Conservation (phyloP, 2,113 vertebrate genomes). For the Helogale parvula region DNA sequence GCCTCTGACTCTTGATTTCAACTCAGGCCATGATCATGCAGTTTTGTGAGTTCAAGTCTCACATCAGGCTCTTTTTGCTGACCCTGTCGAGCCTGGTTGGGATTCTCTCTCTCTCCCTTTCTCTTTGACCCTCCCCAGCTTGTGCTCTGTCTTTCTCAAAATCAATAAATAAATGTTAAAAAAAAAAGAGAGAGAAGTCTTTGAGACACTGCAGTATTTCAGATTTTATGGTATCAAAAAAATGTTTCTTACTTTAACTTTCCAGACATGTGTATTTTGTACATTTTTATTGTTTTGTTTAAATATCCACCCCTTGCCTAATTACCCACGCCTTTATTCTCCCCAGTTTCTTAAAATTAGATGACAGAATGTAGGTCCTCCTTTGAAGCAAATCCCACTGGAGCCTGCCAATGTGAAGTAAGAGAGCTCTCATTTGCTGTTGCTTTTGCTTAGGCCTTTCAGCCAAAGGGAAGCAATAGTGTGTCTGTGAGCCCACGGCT, state of each 20-base stretch:
- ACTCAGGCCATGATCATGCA: too few relatives aligned
- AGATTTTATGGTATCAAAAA: not conserved
- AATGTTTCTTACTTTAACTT: not conserved
- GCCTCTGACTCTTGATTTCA: too few relatives aligned
- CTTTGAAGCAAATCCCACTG: not conserved
- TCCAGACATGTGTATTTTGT: not conserved
- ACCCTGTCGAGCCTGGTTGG: too few relatives aligned
- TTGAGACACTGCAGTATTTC: not conserved
- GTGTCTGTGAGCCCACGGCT: not conserved
- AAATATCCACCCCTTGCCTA: not conserved
- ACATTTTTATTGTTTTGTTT: not conserved
- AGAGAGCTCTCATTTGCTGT: not conserved
- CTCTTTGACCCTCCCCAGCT: too few relatives aligned
- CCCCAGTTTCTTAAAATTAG: not conserved
- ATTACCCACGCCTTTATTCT: not conserved
- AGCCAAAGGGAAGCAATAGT: not conserved
- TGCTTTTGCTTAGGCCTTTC: not conserved
- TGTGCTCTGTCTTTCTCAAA: too few relatives aligned
- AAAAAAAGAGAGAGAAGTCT: not conserved
- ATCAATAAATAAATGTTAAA: too few relatives aligned
- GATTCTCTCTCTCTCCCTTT: too few relatives aligned
- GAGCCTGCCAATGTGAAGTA: not conserved
- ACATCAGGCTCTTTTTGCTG: too few relatives aligned
- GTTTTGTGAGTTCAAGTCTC: too few relatives aligned
- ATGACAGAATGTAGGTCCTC: not conserved